A percentile compares a stretch with the other conserved stretches of the same genome.
Evolutionary conservation across 1,140 invertebrate species (phyloP).

Genomic region (Zaprionus taronus): DNA sequence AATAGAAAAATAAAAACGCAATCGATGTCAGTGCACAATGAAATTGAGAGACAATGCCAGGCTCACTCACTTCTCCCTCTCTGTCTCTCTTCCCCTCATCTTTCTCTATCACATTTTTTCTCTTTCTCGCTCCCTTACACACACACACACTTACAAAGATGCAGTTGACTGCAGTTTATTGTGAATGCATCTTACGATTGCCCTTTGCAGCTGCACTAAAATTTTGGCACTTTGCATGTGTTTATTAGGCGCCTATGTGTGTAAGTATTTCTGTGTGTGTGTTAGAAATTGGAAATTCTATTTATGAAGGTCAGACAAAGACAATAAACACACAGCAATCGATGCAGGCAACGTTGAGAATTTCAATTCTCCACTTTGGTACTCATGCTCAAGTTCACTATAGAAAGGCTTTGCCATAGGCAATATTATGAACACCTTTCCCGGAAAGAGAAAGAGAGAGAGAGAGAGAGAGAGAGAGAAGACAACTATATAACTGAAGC

Average conservation of each 20-base stretch:
- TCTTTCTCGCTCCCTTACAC: not conserved
- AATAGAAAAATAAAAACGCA: not conserved
- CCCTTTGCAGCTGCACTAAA: conserved; percentile 1
- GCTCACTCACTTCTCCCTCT: not conserved
- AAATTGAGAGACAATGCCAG: not conserved
- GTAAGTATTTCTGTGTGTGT: not conserved
- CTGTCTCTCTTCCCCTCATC: no score
- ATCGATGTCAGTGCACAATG: conserved; percentile 1
- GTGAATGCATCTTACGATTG: not conserved
- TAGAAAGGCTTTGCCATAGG: no score
- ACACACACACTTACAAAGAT: not conserved
- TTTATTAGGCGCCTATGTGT: conserved; percentile 3
- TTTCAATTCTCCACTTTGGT: not conserved
- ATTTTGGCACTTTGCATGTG: conserved; percentile 12
- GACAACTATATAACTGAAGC: no score
- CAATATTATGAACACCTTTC: no score
- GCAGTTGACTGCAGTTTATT: not conserved
- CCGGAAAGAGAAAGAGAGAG: no score
- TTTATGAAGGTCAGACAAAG: conserved; percentile 7
- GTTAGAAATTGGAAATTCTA: not conserved
- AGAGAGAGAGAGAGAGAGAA: no score
- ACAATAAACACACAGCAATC: not conserved
- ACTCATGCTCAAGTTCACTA: no score
- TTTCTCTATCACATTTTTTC: not conserved
- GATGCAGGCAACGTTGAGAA: not conserved